Conservation (phyloP, 2,113 vertebrate genomes). For the Ovibos moschatus region DNA sequence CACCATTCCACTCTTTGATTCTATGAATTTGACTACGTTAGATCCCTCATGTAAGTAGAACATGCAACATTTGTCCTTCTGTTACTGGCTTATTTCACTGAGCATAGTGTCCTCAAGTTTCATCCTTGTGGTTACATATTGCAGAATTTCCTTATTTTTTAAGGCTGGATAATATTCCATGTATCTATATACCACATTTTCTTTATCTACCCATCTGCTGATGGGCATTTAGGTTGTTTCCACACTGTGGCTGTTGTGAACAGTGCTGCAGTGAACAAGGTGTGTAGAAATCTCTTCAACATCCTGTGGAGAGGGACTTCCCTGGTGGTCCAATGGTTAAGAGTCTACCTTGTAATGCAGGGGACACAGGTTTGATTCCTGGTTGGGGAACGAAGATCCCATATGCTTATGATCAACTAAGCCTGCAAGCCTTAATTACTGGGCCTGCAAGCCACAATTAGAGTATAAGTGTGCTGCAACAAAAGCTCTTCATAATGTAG, state of each 20-base stretch:
- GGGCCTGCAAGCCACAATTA: background rate
- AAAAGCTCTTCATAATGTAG: background rate
- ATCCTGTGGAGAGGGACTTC: background rate
- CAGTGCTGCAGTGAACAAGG: background rate
- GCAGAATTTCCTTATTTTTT: background rate
- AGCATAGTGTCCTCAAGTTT: background rate
- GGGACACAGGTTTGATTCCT: background rate
- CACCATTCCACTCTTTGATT: background rate
- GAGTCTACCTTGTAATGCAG: background rate
- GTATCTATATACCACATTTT: background rate
- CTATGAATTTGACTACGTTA: background rate
- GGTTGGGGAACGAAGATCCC: background rate
- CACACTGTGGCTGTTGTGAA: background rate
- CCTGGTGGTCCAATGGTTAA: background rate
- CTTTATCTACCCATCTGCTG: background rate
- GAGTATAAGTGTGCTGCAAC: background rate
- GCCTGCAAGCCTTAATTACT: background rate
- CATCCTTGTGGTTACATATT: background rate
- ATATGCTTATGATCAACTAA: background rate
- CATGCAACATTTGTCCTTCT: background rate
- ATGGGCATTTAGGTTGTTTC: background rate
- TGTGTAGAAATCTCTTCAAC: background rate
- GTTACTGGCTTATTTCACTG: background rate
- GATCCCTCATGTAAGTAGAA: background rate
- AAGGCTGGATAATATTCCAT: background rate